A percentile compares a stretch with the other conserved stretches of the same genome.
Conservation (phyloP, 2,888 invertebrate species). For the Nowickia ferox region DNA sequence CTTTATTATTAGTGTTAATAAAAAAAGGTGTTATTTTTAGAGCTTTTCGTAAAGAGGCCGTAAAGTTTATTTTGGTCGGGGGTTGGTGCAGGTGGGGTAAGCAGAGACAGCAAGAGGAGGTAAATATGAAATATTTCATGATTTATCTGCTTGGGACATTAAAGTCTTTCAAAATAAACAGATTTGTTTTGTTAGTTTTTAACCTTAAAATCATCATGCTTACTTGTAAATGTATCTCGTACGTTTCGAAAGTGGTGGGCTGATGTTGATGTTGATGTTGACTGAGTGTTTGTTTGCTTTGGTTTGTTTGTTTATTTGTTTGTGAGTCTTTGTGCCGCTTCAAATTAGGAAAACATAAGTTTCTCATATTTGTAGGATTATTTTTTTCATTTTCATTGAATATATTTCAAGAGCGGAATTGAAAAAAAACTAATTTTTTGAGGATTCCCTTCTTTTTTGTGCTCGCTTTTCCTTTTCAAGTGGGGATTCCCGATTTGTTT, state of each 20-base stretch:
- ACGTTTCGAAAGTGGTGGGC: not conserved
- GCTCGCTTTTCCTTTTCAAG: constrained; percentile 29
- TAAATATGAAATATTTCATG: constrained; percentile 54
- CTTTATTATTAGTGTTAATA: constrained; percentile 55
- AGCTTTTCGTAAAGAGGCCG: constrained; percentile 40
- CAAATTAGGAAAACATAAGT: constrained; percentile 67
- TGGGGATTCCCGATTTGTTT: constrained; percentile 47
- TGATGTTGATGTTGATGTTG: not conserved
- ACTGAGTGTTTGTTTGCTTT: constrained; percentile 14
- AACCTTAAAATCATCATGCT: constrained; percentile 39
- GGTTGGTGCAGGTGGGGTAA: not conserved
- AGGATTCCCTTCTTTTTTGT: constrained; percentile 26
- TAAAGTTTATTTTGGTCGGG: not conserved
- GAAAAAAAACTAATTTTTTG: constrained; percentile 19
- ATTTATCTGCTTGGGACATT: constrained; percentile 65
- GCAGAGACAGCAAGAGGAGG: not conserved
- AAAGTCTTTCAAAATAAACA: constrained; percentile 71
- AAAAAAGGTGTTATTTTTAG: constrained; percentile 70
- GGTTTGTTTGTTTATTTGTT: constrained; percentile 7
- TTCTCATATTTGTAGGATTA: constrained; percentile 48
- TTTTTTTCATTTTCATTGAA: constrained; percentile 58
- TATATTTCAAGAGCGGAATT: not conserved
- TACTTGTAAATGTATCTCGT: not conserved
- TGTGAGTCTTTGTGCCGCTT: constrained; percentile 51
- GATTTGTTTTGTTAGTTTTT: constrained; percentile 64